Base-by-base conservation (phyloP, 2,113 vertebrate genomes). In the Phaetusa simplex region DNA sequence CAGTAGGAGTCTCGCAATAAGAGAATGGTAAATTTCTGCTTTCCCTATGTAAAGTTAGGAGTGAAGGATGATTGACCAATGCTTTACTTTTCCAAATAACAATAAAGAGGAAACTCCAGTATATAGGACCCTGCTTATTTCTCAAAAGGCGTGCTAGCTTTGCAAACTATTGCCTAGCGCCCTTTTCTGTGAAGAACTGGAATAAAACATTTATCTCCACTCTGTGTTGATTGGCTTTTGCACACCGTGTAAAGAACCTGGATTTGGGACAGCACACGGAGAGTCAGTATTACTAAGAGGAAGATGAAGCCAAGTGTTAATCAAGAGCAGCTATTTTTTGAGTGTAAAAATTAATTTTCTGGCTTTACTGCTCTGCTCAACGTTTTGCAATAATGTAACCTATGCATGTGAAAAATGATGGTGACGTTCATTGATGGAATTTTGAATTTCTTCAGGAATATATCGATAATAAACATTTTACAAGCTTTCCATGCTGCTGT, bases 391-490 rank as follows among this genome's bases (percentile, higher is more conserved):
- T 2, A 12, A 17, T 3, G 11, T 5, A 23, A 72, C 9, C 18
- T 5, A 4, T 5, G 5, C 6, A 1, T 8, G 18, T 27, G 40
- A 30, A 34, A 61, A 26, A 11, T n/a, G 20, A 9, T 14, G 8
- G 6, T 23, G 52, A 2, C 7, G 8, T 21, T 72, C 3, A 22
- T 10, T 30, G 12, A 9, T 3, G 18, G 23, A 36, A 69, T 9
- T 27, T 19, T 12, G 36, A 16, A 43, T 59, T 88, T 65, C 11
- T 64, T 65, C 2, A 6, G 40, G 24, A 78, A 62, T 36, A 12
- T 13, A 6, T 14, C 0, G 3, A 6, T 2, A 8, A 66, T 23
- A 71, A 90, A 61, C 5, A 3, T 27, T 49, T 49, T 24, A 14
- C 15, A 7, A 49, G 16, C 26, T 86, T 42, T 61, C 67, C 10